A percentile compares a stretch with the other conserved stretches of the same genome.
Conservation (phyloP, 2,113 vertebrate genomes). For the Menidia beryllina region DNA sequence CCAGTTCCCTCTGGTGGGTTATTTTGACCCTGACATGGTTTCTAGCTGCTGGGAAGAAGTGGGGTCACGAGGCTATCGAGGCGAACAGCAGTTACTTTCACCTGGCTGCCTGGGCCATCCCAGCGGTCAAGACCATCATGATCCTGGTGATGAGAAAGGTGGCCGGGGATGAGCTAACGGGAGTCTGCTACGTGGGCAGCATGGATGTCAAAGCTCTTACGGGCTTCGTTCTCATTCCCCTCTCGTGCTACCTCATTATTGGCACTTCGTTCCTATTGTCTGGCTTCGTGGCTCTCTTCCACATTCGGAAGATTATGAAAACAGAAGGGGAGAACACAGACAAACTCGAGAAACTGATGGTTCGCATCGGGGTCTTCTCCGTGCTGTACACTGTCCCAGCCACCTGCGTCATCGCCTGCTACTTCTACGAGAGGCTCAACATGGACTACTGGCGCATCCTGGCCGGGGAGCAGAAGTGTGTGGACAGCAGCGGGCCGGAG, state of each 20-base stretch:
- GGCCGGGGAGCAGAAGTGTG: constrained; percentile 86
- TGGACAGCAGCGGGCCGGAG: constrained; percentile 72
- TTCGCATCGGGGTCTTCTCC: constrained; percentile 95
- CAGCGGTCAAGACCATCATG: constrained; percentile 95
- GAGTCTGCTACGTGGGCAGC: constrained; percentile 95
- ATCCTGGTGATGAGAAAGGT: constrained; percentile 96
- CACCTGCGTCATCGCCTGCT: constrained; percentile 96
- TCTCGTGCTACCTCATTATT: constrained; percentile 93
- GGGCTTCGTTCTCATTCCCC: constrained; percentile 92
- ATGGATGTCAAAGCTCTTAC: constrained; percentile 95
- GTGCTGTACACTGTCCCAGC: constrained; percentile 96
- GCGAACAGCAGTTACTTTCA: constrained; percentile 99
- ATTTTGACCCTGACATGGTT: constrained; percentile 97
- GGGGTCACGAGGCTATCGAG: constrained; percentile 98
- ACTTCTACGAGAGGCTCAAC: constrained; percentile 95
- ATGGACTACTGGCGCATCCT: constrained; percentile 92
- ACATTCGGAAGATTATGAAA: constrained; percentile 96
- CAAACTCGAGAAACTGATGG: constrained; percentile 97
- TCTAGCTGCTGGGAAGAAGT: constrained; percentile 95
- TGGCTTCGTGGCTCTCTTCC: constrained; percentile 96
- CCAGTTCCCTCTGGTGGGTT: constrained; percentile 98
- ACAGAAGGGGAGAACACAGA: constrained; percentile 96
- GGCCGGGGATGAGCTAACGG: constrained; percentile 95
- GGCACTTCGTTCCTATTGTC: constrained; percentile 97
- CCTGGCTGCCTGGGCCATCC: constrained; percentile 95